Evolutionary conservation across 2,888 invertebrate species (phyloP).

Genomic region (Boloria selene): DNA sequence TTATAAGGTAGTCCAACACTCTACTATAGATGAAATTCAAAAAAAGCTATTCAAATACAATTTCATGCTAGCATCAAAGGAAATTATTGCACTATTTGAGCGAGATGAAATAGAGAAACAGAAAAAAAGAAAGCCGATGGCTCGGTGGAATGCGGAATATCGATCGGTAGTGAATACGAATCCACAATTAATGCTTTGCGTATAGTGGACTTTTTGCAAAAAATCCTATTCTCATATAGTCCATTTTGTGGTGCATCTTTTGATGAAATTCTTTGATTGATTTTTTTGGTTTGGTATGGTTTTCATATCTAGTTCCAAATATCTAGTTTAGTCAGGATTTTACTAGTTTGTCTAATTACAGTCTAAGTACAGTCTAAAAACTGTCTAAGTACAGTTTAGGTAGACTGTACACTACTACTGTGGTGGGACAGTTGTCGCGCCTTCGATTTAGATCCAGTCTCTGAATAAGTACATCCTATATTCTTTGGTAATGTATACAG

Average conservation of each 20-base stretch:
- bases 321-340: background rate
- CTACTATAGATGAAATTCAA: no score
- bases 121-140: constrained; percentile 38
- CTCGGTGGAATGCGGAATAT: constrained; percentile 32
- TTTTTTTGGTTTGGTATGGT: constrained; percentile 9
- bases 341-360: background rate
- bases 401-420: no score
- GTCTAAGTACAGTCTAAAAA: no score
- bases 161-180: constrained; percentile 32
- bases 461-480: no score
- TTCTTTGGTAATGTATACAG: no score
- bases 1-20: no score
- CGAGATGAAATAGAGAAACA: constrained; percentile 29
- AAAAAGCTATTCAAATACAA: constrained; percentile 11
- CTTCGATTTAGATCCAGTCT: no score
- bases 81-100: constrained; percentile 32
- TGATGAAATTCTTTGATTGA: constrained; percentile 3
- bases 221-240: constrained; percentile 1
- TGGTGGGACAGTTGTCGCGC: no score
- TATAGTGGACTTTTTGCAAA: constrained; percentile 16
- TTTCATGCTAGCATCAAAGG: constrained; percentile 9
- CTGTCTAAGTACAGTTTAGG: background rate
- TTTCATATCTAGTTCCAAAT: background rate
- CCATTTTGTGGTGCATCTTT: constrained; percentile 9
- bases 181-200: constrained; percentile 28